Evolutionary conservation across 1,140 invertebrate species (phyloP).

Genomic region (Tribolium madens): DNA sequence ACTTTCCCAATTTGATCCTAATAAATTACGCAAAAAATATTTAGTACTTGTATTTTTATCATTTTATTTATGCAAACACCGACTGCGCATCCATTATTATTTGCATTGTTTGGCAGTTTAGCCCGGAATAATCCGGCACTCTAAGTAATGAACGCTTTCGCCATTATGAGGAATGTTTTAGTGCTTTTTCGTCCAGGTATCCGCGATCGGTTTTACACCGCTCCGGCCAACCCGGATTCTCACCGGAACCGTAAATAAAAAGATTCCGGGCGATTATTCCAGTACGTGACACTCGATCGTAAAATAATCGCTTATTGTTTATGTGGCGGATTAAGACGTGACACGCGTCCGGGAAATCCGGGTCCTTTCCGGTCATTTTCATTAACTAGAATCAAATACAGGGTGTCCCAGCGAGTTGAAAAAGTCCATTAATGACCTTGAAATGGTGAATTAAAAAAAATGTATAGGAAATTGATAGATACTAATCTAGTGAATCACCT

Average conservation of each 20-base stretch:
- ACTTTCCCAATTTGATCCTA: too few species aligned
- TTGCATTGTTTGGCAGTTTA: slow-evolving; percentile 16
- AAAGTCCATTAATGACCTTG: too few species aligned
- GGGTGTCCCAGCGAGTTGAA: too few species aligned
- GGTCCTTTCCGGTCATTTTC: neutral
- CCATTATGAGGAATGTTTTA: slow-evolving; percentile 37
- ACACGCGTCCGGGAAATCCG: neutral
- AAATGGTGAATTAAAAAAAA: too few species aligned
- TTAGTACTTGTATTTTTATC: too few species aligned
- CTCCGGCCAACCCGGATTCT: slow-evolving; percentile 15
- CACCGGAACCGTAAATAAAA: slow-evolving; percentile 36
- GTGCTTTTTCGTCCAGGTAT: neutral
- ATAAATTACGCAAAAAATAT: neutral
- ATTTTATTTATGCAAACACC: too few species aligned
- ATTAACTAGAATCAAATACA: too few species aligned
- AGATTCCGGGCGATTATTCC: slow-evolving; percentile 30
- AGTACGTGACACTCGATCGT: slow-evolving; percentile 35
- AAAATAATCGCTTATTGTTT: slow-evolving; percentile 33
- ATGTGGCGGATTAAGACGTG: slow-evolving; percentile 11
- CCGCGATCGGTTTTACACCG: slow-evolving; percentile 16
- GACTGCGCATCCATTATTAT: neutral
- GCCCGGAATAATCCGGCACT: slow-evolving; percentile 34
- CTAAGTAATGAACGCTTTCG: slow-evolving; percentile 26
- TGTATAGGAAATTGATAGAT: too few species aligned
- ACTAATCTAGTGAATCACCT: too few species aligned